Evolutionary conservation across 35 echinoderm and acorn worm genomes (phyloP).

Genomic region (Lytechinus pictus): DNA sequence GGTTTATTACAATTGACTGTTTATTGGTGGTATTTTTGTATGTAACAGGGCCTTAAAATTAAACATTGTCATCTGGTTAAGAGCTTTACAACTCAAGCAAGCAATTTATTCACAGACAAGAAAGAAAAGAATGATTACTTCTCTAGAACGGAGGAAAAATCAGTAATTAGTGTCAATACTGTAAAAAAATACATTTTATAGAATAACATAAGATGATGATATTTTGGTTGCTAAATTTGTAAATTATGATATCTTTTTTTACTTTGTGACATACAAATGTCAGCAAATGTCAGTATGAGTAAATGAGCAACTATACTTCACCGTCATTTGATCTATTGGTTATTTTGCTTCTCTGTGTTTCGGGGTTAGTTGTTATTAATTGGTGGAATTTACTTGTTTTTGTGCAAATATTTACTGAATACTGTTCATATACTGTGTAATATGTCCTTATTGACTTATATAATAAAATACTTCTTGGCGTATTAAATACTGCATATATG

Average conservation of each 20-base stretch:
- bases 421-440: background rate
- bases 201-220: too few species aligned
- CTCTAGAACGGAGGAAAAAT: too few species aligned
- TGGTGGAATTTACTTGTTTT: background rate
- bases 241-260: background rate
- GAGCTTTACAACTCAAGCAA: too few species aligned
- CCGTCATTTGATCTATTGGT: background rate
- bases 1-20: too few species aligned
- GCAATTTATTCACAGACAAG: too few species aligned
- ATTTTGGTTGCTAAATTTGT: background rate
- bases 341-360: background rate
- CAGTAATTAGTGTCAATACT: too few species aligned
- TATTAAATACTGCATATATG: background rate
- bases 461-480: background rate
- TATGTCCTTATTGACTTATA: background rate
- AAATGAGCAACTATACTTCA: background rate
- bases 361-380: background rate
- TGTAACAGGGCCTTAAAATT: too few species aligned
- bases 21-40: too few species aligned
- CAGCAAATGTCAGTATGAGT: background rate
- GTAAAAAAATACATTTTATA: too few species aligned
- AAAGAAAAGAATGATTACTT: too few species aligned
- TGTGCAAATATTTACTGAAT: constrained; percentile 6
- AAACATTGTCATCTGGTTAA: too few species aligned
- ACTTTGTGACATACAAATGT: background rate